Conservation (phyloP, 1,140 invertebrate species). For the Drosophila nikananu region DNA sequence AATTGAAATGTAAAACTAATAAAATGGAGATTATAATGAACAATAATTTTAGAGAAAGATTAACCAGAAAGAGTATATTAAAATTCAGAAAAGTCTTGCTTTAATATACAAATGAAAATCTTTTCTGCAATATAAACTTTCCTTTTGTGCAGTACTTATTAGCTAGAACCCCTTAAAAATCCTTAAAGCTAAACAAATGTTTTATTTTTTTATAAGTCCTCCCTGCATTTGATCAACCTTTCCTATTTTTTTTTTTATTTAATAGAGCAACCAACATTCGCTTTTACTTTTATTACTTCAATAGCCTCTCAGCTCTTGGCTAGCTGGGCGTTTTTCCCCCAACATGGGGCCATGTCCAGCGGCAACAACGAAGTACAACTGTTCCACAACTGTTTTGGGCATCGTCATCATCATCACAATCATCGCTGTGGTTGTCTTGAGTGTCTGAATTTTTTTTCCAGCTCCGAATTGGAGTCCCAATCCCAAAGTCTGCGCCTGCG, state of each 20-base stretch:
- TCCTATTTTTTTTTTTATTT: not conserved
- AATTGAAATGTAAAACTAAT: not conserved
- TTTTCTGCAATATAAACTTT: no score
- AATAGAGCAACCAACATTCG: constrained; percentile 5
- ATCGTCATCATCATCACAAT: constrained; percentile 44
- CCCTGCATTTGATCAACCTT: not conserved
- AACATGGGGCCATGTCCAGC: constrained; percentile 35
- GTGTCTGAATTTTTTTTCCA: constrained; percentile 27
- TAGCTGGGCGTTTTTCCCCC: constrained; percentile 39
- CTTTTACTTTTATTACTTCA: not conserved
- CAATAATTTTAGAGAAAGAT: not conserved
- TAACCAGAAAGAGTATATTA: not conserved
- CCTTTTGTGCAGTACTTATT: no score
- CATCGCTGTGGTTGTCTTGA: constrained; percentile 24
- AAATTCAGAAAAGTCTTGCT: no score
- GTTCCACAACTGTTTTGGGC: constrained; percentile 56
- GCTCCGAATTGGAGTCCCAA: constrained; percentile 20
- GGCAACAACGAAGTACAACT: constrained; percentile 49
- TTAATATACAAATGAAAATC: no score
- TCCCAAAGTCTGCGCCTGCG: constrained; percentile 47
- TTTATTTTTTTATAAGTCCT: not conserved
- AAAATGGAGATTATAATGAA: fast-evolving
- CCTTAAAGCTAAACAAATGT: not conserved
- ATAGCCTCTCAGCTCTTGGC: constrained; percentile 1
- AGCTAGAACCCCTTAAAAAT: no score